These are phyloP conservation scores for Psettodes erumei DNA, from an alignment of 2,113 vertebrate species.

Conservation along the genomic window DNA sequence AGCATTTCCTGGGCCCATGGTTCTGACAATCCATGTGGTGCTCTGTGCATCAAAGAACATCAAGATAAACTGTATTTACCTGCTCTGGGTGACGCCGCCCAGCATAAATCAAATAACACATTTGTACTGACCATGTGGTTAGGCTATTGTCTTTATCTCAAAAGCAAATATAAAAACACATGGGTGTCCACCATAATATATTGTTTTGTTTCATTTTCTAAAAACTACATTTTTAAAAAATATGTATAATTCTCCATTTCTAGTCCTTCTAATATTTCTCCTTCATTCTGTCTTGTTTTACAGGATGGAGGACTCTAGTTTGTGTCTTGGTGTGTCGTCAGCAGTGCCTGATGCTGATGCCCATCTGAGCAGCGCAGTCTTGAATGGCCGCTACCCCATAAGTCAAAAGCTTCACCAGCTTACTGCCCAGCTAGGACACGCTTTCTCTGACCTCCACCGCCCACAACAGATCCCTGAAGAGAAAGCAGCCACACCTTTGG, in stretches of 20 bases:
- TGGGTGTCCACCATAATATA: background rate
- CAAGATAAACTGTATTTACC: slow-evolving; percentile 49
- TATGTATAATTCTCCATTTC: background rate
- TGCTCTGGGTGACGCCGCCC: slow-evolving; percentile 38
- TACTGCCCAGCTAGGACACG: slow-evolving; percentile 96
- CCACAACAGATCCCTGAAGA: slow-evolving; percentile 94
- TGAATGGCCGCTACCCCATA: slow-evolving; percentile 99
- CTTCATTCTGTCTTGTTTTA: slow-evolving; percentile 55
- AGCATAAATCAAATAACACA: slow-evolving; percentile 25
- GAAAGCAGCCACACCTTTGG: slow-evolving; percentile 87
- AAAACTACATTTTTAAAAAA: background rate
- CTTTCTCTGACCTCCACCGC: slow-evolving; percentile 93
- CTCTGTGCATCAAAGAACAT: slow-evolving; percentile 69
- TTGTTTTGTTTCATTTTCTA: background rate
- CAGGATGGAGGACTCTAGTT: slow-evolving; percentile 99
- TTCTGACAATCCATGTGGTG: slow-evolving; percentile 60
- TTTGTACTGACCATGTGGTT: slow-evolving; percentile 18
- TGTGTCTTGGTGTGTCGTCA: slow-evolving; percentile 99
- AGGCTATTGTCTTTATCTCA: background rate
- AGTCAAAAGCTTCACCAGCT: slow-evolving; percentile 98
- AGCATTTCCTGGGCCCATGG: slow-evolving; percentile 59
- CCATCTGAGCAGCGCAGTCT: slow-evolving; percentile 92
- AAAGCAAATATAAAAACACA: background rate
- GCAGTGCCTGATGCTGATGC: slow-evolving; percentile 91
- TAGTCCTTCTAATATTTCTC: slow-evolving; percentile 5